Evolutionary conservation across 2,113 vertebrate genomes (phyloP).

Genomic region (human (Homo sapiens)): DNA sequence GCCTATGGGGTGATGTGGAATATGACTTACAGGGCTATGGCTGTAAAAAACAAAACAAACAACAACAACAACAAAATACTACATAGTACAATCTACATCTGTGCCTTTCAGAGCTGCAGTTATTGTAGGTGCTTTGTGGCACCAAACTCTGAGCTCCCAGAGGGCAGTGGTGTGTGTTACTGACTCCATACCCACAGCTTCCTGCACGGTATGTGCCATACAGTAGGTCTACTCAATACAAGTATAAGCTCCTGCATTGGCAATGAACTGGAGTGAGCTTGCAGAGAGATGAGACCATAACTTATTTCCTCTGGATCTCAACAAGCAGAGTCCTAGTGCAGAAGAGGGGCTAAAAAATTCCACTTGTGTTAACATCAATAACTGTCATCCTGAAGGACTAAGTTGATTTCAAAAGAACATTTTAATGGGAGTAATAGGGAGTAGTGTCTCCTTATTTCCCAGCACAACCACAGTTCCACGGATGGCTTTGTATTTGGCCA

Average conservation of each 20-base stretch:
- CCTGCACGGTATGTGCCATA: neutral
- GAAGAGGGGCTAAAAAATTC: neutral
- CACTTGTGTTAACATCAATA: neutral
- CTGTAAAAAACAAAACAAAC: neutral
- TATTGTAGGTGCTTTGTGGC: neutral
- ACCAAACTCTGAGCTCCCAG: neutral
- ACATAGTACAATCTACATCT: rapidly evolving
- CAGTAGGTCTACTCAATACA: neutral
- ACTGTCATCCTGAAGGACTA: no score
- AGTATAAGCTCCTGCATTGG: rapidly evolving
- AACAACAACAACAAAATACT: no score
- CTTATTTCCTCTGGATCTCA: neutral
- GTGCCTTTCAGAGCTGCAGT: neutral
- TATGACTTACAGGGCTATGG: neutral
- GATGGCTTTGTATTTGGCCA: neutral
- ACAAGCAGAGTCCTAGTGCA: neutral
- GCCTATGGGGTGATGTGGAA: neutral
- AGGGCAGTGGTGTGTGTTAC: neutral
- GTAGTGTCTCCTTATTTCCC: neutral
- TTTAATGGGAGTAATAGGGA: rapidly evolving
- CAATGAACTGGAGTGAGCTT: neutral
- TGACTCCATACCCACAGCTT: neutral
- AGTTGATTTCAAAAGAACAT: rapidly evolving
- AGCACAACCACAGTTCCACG: neutral
- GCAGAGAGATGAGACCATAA: neutral